A percentile compares a stretch with the other conserved stretches of the same genome.
phyloP scores from a whole-genome alignment of 2,113 vertebrate species.

The Myrmophylax atrothorax region DNA sequence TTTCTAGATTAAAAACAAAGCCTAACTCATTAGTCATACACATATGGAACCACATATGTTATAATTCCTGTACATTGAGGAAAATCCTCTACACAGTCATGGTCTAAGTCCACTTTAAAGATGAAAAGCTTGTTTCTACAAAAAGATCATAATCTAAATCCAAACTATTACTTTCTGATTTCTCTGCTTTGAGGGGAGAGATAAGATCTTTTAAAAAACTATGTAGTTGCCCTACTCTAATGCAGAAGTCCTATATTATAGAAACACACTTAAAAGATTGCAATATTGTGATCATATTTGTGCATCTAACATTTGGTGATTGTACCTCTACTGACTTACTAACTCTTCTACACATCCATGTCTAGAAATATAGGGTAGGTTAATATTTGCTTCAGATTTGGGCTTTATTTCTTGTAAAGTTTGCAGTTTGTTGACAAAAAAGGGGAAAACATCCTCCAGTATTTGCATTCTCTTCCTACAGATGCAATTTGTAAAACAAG shows the following conservation, averaged over 20 bases:
- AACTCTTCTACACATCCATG: not conserved
- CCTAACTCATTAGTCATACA: not conserved
- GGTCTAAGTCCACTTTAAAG: not conserved
- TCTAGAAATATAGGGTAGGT: not conserved
- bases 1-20: not conserved
- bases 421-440: not conserved
- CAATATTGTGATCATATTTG: not conserved
- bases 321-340: not conserved
- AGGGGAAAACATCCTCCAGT: not conserved
- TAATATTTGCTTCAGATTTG: not conserved
- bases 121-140: not conserved
- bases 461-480: not conserved
- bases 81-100: fast-evolving
- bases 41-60: not conserved
- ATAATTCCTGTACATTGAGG: not conserved
- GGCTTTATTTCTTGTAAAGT: not conserved
- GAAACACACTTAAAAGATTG: not conserved
- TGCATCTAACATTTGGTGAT: not conserved
- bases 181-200: not conserved
- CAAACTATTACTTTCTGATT: not conserved
- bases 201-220: not conserved
- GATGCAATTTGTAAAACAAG: not conserved
- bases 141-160: not conserved
- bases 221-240: not conserved
- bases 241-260: not conserved